These are phyloP conservation scores for Chelon auratus DNA, from an alignment of 2,797 vertebrate species.

Conservation along the genomic window DNA sequence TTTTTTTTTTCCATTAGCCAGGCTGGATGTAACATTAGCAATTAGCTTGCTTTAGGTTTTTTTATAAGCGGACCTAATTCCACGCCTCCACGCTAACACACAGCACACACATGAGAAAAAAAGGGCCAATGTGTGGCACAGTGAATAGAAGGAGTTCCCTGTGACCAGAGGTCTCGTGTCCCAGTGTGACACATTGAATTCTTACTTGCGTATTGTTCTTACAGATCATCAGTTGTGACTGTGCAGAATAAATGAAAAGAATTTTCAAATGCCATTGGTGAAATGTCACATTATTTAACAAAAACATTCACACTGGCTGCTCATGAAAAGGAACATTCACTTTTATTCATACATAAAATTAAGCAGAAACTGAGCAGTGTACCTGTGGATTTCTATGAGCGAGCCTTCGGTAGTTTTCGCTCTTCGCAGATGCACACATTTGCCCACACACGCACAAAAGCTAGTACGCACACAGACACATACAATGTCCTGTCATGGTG, in stretches of 20 bases:
- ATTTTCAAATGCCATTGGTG: conserved; percentile 35
- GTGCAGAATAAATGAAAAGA: conserved; percentile 5
- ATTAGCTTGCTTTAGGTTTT: no score
- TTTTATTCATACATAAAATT: conserved; percentile 19
- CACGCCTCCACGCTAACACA: background rate
- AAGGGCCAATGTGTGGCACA: background rate
- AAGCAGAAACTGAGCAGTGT: conserved; percentile 27
- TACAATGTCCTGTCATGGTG: conserved; percentile 63
- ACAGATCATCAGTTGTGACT: conserved; percentile 13
- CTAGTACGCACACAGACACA: conserved; percentile 37
- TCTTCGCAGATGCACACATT: conserved; percentile 46
- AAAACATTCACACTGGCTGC: conserved; percentile 37
- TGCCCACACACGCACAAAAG: conserved; percentile 27
- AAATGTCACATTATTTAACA: conserved; percentile 54
- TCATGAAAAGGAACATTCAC: conserved; percentile 47
- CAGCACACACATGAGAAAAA: background rate
- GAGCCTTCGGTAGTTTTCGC: conserved; percentile 35
- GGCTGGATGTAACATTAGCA: no score
- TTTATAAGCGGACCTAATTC: no score
- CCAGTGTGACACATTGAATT: conserved; percentile 43
- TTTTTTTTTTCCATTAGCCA: no score
- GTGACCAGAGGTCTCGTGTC: conserved; percentile 16
- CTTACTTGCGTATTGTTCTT: conserved; percentile 25
- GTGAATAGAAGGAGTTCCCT: conserved; percentile 7
- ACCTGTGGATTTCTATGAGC: conserved; percentile 63